Conservation (phyloP, 1,140 invertebrate species). For the Nautilus pompilius region DNA sequence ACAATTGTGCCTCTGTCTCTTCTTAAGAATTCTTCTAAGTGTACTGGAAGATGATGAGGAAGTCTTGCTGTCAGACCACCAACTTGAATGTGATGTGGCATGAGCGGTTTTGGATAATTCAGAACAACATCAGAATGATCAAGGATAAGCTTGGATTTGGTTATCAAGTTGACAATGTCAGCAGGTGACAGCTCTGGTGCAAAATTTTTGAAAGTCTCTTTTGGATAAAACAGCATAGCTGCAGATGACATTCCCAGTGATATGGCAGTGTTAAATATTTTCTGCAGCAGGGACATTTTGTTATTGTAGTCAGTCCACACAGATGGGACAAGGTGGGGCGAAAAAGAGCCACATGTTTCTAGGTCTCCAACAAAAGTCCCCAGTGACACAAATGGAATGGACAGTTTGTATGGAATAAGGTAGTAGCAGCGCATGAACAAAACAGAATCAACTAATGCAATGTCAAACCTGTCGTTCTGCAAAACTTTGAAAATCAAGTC, state of each 20-base stretch:
- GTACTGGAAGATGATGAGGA: constrained; percentile 7
- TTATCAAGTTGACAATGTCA: background rate
- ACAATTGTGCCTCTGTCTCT: constrained; percentile 10
- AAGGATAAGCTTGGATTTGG: constrained; percentile 3
- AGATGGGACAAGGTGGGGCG: background rate
- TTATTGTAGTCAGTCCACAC: background rate
- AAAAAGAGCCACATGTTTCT: background rate
- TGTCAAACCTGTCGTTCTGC: background rate
- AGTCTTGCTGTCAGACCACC: constrained; percentile 13
- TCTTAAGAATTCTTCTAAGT: constrained; percentile 7
- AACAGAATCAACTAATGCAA: background rate
- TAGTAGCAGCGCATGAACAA: background rate
- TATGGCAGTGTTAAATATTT: background rate
- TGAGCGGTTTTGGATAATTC: constrained; percentile 7
- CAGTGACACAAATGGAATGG: background rate
- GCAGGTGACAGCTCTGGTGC: background rate
- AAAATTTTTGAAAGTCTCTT: background rate
- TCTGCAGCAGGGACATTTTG: constrained; percentile 1
- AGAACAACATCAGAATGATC: constrained; percentile 9
- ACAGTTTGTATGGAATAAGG: background rate
- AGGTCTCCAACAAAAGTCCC: background rate
- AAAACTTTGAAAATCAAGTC: too few relatives aligned
- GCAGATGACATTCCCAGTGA: background rate
- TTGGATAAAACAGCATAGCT: background rate
- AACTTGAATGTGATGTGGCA: constrained; percentile 11